Percentiles rank a stretch among this genome's conserved stretches.
These are phyloP conservation scores for Dorcus parallelipipedus DNA, from an alignment of 2,888 invertebrate genomes.

Conservation along the genomic window DNA sequence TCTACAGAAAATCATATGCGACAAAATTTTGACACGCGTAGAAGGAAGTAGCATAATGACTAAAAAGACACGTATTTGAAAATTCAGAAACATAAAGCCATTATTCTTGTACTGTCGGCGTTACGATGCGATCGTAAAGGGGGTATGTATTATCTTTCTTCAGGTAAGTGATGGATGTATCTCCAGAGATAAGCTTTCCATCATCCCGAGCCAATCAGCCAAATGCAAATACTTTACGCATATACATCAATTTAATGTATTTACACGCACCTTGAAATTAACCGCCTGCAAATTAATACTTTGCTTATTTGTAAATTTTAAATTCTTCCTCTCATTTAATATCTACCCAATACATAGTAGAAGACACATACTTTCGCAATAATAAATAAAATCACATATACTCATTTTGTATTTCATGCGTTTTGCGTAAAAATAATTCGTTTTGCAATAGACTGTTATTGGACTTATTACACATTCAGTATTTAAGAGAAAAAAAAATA, in stretches of 20 bases:
- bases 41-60: too few species aligned
- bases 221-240: slow-evolving; percentile 27
- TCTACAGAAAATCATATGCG: too few species aligned
- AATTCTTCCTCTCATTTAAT: too few species aligned
- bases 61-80: too few species aligned
- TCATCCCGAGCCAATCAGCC: slow-evolving; percentile 35
- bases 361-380: too few species aligned
- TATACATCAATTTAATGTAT: not conserved
- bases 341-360: too few species aligned
- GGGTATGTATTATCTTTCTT: not conserved
- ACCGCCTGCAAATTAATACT: not conserved
- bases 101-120: too few species aligned
- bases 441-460: not conserved
- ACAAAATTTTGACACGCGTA: too few species aligned
- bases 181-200: slow-evolving; percentile 31
- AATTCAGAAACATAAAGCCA: too few species aligned
- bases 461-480: not conserved
- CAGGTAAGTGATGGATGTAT: slow-evolving; percentile 35
- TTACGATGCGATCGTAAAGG: too few species aligned
- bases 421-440: not conserved
- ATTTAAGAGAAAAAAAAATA: not conserved
- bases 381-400: too few species aligned
- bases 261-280: not conserved
- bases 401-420: not conserved
- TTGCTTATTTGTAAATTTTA: not conserved